A percentile compares a stretch with the other conserved stretches of the same genome.
Conservation (phyloP, 2,888 invertebrate species). For the Chaetogeoica ovagalla region DNA sequence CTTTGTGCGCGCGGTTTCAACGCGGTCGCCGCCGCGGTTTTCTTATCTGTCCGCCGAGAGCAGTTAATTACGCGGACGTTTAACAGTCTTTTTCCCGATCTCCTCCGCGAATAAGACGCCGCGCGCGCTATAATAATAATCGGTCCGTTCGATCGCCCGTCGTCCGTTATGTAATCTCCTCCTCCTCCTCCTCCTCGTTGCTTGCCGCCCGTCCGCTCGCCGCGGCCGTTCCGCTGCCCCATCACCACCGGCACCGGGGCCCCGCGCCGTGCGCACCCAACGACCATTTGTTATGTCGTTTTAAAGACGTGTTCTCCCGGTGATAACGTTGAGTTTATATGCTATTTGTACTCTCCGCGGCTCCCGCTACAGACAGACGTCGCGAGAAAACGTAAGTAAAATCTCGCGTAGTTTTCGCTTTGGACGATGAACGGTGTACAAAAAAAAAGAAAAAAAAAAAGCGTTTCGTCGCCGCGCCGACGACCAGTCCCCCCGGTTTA, state of each 20-base stretch:
- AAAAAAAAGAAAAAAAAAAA: too few relatives aligned
- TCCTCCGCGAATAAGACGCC: conserved; percentile 6
- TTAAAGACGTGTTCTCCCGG: conserved; percentile 14
- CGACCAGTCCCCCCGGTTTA: too few relatives aligned
- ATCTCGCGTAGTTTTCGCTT: too few relatives aligned
- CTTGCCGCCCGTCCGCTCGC: conserved; percentile 23
- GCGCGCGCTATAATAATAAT: conserved; percentile 27
- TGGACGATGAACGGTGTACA: too few relatives aligned
- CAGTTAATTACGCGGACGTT: conserved; percentile 47
- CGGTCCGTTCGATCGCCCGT: conserved; percentile 33
- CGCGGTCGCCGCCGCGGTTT: neutral
- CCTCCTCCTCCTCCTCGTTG: conserved; percentile 20
- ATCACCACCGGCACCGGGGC: too few relatives aligned
- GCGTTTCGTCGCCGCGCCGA: too few relatives aligned
- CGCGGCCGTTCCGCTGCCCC: neutral
- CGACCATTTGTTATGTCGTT: conserved; percentile 40
- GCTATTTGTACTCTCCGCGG: neutral
- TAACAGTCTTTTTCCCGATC: neutral
- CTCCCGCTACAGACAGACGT: too few relatives aligned
- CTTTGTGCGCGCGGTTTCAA: conserved; percentile 13
- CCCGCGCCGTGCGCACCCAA: neutral
- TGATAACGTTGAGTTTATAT: neutral
- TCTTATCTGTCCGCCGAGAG: conserved; percentile 45
- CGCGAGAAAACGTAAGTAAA: too few relatives aligned
- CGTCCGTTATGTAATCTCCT: conserved; percentile 46